Percentiles rank a stretch among this genome's conserved stretches.
Conservation (phyloP, 2,797 vertebrate species). For the Dermochelys coriacea region DNA sequence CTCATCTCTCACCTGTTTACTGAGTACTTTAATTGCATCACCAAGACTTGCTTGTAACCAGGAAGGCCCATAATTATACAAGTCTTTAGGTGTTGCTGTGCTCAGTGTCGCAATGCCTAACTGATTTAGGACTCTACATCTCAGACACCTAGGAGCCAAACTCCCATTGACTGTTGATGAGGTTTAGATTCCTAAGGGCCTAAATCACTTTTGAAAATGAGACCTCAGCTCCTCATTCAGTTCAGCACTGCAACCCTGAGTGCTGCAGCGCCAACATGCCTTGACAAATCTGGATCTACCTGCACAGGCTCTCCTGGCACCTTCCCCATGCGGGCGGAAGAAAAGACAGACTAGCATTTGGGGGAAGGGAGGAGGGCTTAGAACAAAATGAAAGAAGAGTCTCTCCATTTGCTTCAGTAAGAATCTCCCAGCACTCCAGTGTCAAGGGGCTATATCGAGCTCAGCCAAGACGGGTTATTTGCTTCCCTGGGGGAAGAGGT, state of each 20-base stretch:
- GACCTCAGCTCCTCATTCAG: background rate
- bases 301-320: background rate
- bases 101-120: background rate
- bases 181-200: background rate
- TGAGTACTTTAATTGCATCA: background rate
- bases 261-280: background rate
- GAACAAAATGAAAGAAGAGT: background rate
- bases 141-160: background rate
- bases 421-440: background rate
- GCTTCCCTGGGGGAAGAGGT: background rate
- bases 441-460: background rate
- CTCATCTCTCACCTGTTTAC: background rate
- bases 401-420: background rate
- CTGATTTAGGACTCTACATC: background rate
- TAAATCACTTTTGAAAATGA: background rate
- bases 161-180: background rate
- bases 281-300: no score
- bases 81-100: background rate
- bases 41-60: background rate
- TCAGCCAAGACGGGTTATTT: background rate
- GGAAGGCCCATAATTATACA: background rate
- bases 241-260: no score
- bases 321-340: background rate
- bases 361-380: no score
- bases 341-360: background rate